A percentile compares a stretch with the other conserved stretches of the same genome.
These are phyloP conservation scores for Nephrotoma appendiculata DNA, from an alignment of 2,888 invertebrate genomes.

Conservation along the genomic window DNA sequence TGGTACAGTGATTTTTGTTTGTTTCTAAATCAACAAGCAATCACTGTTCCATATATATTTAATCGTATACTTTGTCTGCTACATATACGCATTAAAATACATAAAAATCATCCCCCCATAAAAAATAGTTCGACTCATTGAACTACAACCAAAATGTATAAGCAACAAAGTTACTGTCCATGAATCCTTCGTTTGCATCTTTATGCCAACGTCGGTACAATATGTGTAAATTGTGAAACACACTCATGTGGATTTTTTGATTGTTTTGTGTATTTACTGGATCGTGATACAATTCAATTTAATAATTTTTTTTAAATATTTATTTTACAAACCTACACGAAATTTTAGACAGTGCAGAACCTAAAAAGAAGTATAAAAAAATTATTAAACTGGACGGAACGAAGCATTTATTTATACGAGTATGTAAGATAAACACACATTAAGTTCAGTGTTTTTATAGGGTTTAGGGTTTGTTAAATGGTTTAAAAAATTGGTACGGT, in stretches of 20 bases:
- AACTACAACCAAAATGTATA: background rate
- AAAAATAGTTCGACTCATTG: background rate
- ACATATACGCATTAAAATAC: background rate
- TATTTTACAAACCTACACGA: background rate
- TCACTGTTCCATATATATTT: background rate
- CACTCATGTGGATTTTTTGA: background rate
- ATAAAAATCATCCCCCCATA: background rate
- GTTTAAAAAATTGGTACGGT: too few species aligned
- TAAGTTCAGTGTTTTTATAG: too few species aligned
- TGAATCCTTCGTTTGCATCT: background rate
- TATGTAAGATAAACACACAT: background rate
- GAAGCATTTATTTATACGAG: background rate
- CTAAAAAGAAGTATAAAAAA: background rate
- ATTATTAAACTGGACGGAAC: background rate
- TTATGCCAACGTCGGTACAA: background rate
- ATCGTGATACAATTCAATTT: background rate
- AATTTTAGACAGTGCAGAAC: background rate
- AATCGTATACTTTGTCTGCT: background rate
- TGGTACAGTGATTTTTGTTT: background rate
- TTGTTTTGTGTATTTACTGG: background rate
- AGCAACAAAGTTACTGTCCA: background rate
- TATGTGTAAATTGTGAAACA: background rate
- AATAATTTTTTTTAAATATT: too few species aligned
- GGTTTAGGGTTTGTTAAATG: too few species aligned
- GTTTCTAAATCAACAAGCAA: background rate